Base-by-base conservation (phyloP, 2,797 vertebrate genomes). In the Poeciliopsis infans region DNA sequence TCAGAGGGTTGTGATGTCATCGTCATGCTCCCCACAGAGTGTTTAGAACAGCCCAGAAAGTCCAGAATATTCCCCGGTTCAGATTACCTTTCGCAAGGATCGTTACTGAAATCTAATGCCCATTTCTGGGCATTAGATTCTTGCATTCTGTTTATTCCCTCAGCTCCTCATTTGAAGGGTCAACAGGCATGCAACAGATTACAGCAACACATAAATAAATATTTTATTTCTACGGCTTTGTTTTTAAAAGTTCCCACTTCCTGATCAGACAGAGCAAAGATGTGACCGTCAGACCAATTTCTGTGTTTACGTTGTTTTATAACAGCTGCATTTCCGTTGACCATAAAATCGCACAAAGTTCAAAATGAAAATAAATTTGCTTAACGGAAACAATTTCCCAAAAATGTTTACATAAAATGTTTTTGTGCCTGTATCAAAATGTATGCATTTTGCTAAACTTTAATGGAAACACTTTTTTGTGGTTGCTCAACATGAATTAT, bases 1-100 rank as follows among this genome's bases (percentile, higher is more conserved):
- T 49, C 0, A n/a, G 46, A 59, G 69, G 74, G 53, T 84, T 74
- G 80, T 88, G 89, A 88, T 86, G 85, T 91, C 87, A 89, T 86
- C 68, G 13, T 59, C 0, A 16, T 11, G 57, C 33, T 69, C 70
- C 78, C 64, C 12, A 57, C 31, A 20, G 82, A 74, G 55, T 33
- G 0, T 1, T 51, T 74, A 70, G 31, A 53, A 20, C 18, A 36
- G 73, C 47, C 61, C 39, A 36, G 45, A 47, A 49, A 77, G 55
- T 64, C 43, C 57, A 46, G 79, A 75, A 45, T 51, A 55, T 39
- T 66, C 76, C 55, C 41, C 68, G 36, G 23, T 28, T 70, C 41
- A 45, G 41, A 28, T 70, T 45, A 70, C 41, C 41, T 49, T 70
- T 0, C 16, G 28, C 28, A 31, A 6, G 15, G 61, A 61, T 41